Percentiles rank a stretch among this genome's conserved stretches.
Conservation (phyloP, 2,113 vertebrate genomes). For the Guaruba guarouba region DNA sequence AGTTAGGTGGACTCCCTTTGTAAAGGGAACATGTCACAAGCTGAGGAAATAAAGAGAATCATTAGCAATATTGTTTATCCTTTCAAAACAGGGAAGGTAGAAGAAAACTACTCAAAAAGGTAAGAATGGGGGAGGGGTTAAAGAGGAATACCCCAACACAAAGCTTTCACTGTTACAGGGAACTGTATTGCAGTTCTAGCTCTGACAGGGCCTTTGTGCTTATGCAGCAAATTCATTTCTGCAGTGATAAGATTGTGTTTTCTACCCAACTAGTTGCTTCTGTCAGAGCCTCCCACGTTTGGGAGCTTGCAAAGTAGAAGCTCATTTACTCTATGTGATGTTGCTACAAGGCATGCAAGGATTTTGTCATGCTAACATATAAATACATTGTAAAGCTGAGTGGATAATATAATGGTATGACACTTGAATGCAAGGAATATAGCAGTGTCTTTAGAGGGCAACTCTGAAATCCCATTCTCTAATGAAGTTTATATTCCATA, state of each 20-base stretch:
- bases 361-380: neutral
- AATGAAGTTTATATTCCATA: neutral
- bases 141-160: neutral
- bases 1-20: neutral
- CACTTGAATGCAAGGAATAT: neutral
- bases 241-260: neutral
- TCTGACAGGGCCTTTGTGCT: neutral
- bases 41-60: neutral
- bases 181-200: neutral
- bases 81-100: neutral
- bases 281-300: neutral
- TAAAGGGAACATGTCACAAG: neutral
- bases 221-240: neutral
- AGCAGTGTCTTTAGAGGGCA: neutral
- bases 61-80: neutral
- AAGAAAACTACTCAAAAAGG: neutral
- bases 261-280: neutral
- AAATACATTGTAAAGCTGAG: neutral
- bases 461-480: neutral
- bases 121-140: neutral
- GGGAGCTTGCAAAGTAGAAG: neutral
- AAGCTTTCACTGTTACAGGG: neutral
- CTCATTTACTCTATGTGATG: neutral
- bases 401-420: neutral
- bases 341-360: neutral